Conservation (phyloP, 2,113 vertebrate genomes). For the Mungos mungo region DNA sequence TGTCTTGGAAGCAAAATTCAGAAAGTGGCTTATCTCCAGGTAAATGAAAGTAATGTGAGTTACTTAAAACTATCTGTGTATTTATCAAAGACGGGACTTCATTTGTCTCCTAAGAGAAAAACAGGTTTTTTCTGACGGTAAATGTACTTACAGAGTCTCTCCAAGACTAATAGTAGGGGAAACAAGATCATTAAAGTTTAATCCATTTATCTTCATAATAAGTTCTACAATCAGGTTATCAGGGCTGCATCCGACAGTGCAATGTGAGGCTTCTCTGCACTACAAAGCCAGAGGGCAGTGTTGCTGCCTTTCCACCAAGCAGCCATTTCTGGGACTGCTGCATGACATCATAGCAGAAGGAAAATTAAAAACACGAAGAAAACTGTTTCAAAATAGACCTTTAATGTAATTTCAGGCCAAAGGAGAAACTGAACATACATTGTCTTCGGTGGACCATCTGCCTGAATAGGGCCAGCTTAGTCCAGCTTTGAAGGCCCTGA, state of each 20-base stretch:
- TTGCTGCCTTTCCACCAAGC: constrained; percentile 30
- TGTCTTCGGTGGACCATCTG: background rate
- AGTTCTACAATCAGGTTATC: background rate
- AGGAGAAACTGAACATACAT: background rate
- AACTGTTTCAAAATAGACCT: constrained; percentile 67
- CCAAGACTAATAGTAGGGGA: background rate
- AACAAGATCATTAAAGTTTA: constrained; percentile 3
- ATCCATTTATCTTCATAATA: background rate
- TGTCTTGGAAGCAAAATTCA: constrained; percentile 45
- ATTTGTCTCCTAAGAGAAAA: constrained; percentile 36
- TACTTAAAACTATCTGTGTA: constrained; percentile 2
- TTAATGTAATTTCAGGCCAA: constrained; percentile 13
- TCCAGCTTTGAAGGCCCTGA: background rate
- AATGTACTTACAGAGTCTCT: background rate
- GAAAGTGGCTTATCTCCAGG: constrained; percentile 8
- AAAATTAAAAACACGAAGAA: constrained; percentile 57
- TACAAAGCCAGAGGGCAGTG: constrained; percentile 72
- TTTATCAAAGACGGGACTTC: background rate
- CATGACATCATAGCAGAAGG: constrained; percentile 72
- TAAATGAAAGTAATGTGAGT: constrained; percentile 23
- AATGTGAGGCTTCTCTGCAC: background rate
- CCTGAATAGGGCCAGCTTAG: background rate
- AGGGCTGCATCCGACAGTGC: background rate
- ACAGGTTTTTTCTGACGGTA: background rate
- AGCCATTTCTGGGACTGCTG: constrained; percentile 60